Evolutionary conservation across 2,113 vertebrate genomes (phyloP), one percentile per base, ranked within the genome.

Genomic region (Amblyopsis rosae): DNA sequence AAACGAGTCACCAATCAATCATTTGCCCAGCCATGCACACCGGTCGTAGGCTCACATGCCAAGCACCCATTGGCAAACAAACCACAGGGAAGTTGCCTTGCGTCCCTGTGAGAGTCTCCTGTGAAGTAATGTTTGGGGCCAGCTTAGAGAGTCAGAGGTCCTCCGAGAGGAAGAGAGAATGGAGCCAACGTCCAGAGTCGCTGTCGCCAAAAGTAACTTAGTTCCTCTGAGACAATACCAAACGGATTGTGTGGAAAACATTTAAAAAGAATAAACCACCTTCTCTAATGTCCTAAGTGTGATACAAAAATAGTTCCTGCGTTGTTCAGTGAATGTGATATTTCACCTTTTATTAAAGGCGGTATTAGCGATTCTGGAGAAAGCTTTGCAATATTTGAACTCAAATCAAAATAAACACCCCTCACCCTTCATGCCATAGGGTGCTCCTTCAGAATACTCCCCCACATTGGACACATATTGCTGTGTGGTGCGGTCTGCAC

Each of bases 121-220:
- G 33, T 54, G 60, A 70, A 74, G 69, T 79, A 55, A 51, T 65
- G 51, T 56, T 80, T 45, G 48, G 63, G 65, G 71, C 71, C 69
- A 54, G 58, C 72, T 68, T 64, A 26, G 60, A 79, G 68, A 74
- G 49, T 13, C 6, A 65, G 3, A 54, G 9, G 55, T 75, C 55
- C 61, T 79, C 75, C 17, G 59, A 77, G 71, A 83, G 88, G 85
- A 88, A 88, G 79, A 72, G 79, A 57, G 79, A 88, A 88, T 83
- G 82, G 77, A 59, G 75, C 73, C 48, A 62, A 80, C 69, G 89
- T 89, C 86, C 86, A 87, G 85, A 71, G 49, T 83, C 79, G 84
- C 74, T 81, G 60, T 61, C 73, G 72, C 71, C 58, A 64, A 73
- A 84, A 83, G 76, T 65, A 63, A 26, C 26, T 26, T 26, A 26